Conservation (phyloP, 1,140 invertebrate species). For the Tetragonula clypearis region DNA sequence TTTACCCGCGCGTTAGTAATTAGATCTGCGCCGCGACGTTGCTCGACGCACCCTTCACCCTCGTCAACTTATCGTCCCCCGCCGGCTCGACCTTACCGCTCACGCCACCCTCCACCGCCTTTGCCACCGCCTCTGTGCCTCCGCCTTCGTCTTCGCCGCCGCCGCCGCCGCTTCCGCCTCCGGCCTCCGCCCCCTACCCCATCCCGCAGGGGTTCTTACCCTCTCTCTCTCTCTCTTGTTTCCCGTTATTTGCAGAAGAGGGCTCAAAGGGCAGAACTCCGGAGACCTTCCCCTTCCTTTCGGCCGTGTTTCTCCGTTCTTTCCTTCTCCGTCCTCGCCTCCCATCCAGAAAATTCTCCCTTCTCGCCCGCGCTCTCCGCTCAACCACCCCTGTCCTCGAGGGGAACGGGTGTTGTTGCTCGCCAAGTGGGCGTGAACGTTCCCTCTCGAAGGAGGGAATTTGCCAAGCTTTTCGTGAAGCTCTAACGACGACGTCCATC, state of each 20-base stretch:
- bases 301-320: no score
- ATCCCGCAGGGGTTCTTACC: not conserved
- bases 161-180: not conserved
- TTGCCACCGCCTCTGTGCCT: not conserved
- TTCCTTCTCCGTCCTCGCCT: not conserved
- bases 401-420: not conserved
- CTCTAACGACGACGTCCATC: not conserved
- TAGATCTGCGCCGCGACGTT: slow-evolving; percentile 73
- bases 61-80: slow-evolving; percentile 71
- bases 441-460: not conserved
- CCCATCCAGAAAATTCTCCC: slow-evolving; percentile 16
- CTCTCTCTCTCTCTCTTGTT: not conserved
- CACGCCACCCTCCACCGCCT: slow-evolving; percentile 3
- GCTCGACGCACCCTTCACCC: slow-evolving; percentile 68
- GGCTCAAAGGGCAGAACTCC: slow-evolving; percentile 28
- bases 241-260: slow-evolving; percentile 6
- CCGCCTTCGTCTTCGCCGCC: not conserved
- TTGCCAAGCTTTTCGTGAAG: not conserved
- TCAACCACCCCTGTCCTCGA: not conserved
- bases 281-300: slow-evolving; percentile 29
- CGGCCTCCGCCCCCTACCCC: not conserved
- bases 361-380: not conserved
- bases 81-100: slow-evolving; percentile 19
- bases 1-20: slow-evolving; percentile 77
- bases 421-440: slow-evolving; percentile 43